Evolutionary conservation across 1,140 invertebrate genomes (phyloP), one percentile per base, ranked within the genome.

Genomic region (Asbolus verrucosus): DNA sequence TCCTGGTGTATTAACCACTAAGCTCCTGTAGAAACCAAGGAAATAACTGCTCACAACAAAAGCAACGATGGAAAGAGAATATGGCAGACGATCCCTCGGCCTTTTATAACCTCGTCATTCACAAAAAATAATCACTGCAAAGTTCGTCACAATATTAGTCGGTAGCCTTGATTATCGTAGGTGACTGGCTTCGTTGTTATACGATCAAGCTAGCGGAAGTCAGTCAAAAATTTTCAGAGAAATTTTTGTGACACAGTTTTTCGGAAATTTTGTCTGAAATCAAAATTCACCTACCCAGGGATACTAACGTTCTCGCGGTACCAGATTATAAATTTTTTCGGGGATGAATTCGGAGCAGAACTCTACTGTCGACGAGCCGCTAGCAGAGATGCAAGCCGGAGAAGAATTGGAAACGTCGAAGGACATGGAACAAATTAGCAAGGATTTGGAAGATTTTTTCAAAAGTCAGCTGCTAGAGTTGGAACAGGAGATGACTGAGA

Each of bases 401-500:
- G 43, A 19, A 21, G 19, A 50, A 1, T 9, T 21, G 18, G 16
- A 50, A 11, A 3, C n/a, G n/a, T n/a, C n/a, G n/a, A n/a, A n/a
- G n/a, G n/a, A n/a, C n/a, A n/a, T 73, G 14, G 33, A 67, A 18
- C 65, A 65, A 13, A 19, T 75, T 3, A 46, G 46, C 9, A 67
- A 60, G 36, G 62, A 71, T 11, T 2, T 75, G 1, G 67, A 73
- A 27, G 69, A 71, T 2, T 71, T 65, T 30, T 21, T 75, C 41
- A 73, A 69, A 33, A 43, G 54, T 11, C 31, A 21, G n/a, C 46
- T 33, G 6, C 65, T 36, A 4, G 38, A 65, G 13, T 71, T 75
- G 14, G 71, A 70, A 18, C 69, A 75, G 18, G 73, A 73, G 61
- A 70, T 75, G 69, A 31, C 68, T 3, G 66, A 73, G 36, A 59